These are phyloP conservation scores for Dynastes grantii DNA, from an alignment of 2,888 invertebrate species.

Conservation along the genomic window DNA sequence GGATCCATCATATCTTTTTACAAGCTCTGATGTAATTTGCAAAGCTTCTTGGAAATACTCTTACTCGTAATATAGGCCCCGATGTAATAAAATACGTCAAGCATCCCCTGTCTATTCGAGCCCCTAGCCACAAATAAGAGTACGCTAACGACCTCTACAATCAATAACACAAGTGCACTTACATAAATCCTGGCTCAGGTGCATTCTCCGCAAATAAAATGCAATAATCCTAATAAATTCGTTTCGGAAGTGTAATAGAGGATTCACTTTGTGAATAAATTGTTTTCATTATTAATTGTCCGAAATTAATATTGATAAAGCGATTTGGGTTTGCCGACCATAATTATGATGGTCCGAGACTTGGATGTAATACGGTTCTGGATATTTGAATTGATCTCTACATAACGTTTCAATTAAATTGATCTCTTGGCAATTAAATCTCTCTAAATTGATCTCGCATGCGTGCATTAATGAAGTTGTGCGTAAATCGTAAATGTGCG, in stretches of 20 bases:
- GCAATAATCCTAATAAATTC: constrained; percentile 58
- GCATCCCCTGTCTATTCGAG: constrained; percentile 57
- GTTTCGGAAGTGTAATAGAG: constrained; percentile 47
- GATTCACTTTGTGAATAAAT: constrained; percentile 45
- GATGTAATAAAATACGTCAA: constrained; percentile 58
- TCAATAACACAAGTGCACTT: constrained; percentile 65
- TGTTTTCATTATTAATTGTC: constrained; percentile 50
- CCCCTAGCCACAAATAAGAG: constrained; percentile 64
- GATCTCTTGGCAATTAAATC: constrained; percentile 56
- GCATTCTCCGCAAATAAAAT: constrained; percentile 59
- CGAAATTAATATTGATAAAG: constrained; percentile 51
- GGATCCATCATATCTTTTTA: constrained; percentile 7
- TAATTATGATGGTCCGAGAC: constrained; percentile 46
- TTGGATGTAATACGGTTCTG: constrained; percentile 16
- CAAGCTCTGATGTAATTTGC: constrained; percentile 10
- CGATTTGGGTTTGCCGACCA: constrained; percentile 47
- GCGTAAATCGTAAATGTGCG: constrained; percentile 33
- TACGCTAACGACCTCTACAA: constrained; percentile 64
- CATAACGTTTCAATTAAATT: constrained; percentile 50
- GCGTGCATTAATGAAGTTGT: constrained; percentile 55
- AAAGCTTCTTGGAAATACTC: not conserved
- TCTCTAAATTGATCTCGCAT: constrained; percentile 56
- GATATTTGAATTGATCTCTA: constrained; percentile 44
- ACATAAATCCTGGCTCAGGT: constrained; percentile 65
- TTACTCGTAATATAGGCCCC: constrained; percentile 41